A percentile compares a stretch with the other conserved stretches of the same genome.
These are phyloP conservation scores for Papilio dardanus DNA, from an alignment of 1,140 invertebrate genomes.

Conservation along the genomic window DNA sequence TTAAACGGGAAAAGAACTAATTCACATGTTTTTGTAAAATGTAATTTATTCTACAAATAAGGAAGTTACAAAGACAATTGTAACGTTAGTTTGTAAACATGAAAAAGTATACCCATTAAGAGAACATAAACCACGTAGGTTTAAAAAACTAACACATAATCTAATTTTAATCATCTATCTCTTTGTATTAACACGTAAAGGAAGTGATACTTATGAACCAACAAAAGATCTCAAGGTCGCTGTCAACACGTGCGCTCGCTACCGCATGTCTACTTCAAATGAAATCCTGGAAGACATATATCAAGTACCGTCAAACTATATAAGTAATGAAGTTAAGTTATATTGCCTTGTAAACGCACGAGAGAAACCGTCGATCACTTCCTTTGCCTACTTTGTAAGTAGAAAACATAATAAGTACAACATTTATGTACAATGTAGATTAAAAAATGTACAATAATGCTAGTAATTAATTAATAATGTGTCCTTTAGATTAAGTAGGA, in stretches of 20 bases:
- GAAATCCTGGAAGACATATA: not conserved
- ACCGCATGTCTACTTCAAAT: not conserved
- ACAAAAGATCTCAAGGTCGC: not conserved
- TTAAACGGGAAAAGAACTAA: not conserved
- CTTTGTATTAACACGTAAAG: not conserved
- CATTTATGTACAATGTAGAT: not conserved
- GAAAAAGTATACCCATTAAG: too few species aligned
- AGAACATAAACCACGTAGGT: too few species aligned
- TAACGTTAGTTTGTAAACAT: too few species aligned
- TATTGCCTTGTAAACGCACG: constrained; percentile 13
- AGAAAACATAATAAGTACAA: constrained; percentile 5
- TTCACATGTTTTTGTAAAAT: too few species aligned
- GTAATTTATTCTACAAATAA: not conserved
- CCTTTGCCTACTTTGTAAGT: constrained; percentile 16
- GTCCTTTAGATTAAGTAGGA: too few species aligned
- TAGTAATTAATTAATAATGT: too few species aligned
- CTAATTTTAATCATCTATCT: not conserved
- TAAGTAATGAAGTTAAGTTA: too few species aligned
- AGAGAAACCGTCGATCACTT: constrained; percentile 17
- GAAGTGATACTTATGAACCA: constrained; percentile 11
- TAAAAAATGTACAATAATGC: not conserved
- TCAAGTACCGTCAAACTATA: not conserved
- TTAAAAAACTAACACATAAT: constrained; percentile 5
- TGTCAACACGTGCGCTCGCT: not conserved
- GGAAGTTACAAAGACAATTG: not conserved